These are phyloP conservation scores for Heliconius aoede DNA, from an alignment of 2,888 invertebrate genomes.

Conservation along the genomic window DNA sequence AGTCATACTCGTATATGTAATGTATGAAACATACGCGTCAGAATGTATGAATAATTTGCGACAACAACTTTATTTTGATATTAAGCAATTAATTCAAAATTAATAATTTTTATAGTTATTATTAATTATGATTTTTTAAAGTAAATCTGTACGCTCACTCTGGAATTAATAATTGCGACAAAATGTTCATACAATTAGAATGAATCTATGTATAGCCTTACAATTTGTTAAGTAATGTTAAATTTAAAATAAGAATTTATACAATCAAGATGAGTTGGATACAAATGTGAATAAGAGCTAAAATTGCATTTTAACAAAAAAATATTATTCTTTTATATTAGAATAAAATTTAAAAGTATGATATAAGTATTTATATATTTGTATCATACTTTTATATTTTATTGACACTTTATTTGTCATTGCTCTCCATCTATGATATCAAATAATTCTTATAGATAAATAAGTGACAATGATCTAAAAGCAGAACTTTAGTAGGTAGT, in stretches of 20 bases:
- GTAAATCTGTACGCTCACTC: background rate
- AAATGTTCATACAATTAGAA: background rate
- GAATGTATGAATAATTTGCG: constrained; percentile 1
- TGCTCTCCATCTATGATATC: background rate
- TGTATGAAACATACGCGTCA: background rate
- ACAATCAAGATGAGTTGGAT: background rate
- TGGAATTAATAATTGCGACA: background rate
- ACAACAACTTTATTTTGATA: background rate
- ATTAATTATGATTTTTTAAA: background rate
- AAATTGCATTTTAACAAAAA: too few relatives aligned
- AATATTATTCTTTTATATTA: too few relatives aligned
- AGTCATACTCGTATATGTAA: constrained; percentile 28
- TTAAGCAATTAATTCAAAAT: too few relatives aligned
- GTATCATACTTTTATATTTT: too few relatives aligned
- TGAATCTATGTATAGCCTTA: background rate
- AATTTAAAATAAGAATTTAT: background rate
- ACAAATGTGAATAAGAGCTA: too few relatives aligned
- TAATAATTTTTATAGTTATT: too few relatives aligned
- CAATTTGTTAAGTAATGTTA: background rate
- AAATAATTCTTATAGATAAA: background rate
- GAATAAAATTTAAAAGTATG: too few relatives aligned
- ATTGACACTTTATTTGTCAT: too few relatives aligned
- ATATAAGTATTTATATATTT: too few relatives aligned
- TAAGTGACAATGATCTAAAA: background rate
- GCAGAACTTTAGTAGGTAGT: background rate